These are phyloP conservation scores for Achlya flavicornis DNA, from an alignment of 2,888 invertebrate species.

Conservation along the genomic window DNA sequence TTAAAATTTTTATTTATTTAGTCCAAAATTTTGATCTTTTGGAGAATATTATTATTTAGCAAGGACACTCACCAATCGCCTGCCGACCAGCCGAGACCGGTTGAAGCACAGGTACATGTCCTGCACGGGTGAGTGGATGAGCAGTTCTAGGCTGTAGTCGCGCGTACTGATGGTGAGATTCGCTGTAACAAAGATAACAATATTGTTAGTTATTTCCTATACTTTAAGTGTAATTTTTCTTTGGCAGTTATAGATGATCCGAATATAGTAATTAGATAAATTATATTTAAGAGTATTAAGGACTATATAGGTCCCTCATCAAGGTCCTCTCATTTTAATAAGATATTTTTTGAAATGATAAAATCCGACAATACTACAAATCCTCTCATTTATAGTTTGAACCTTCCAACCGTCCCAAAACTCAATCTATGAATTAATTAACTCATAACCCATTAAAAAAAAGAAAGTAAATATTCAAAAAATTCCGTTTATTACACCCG, in stretches of 20 bases:
- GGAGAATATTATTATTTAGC: background rate
- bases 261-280: too few relatives aligned
- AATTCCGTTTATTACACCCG: slow-evolving; percentile 55
- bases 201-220: slow-evolving; percentile 11
- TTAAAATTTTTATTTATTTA: too few relatives aligned
- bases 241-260: background rate
- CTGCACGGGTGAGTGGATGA: slow-evolving; percentile 88
- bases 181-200: slow-evolving; percentile 81
- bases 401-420: slow-evolving; percentile 8
- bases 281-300: too few relatives aligned
- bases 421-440: slow-evolving; percentile 57
- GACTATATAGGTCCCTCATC: too few relatives aligned
- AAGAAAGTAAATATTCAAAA: slow-evolving; percentile 64
- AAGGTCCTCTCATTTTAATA: background rate
- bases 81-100: slow-evolving; percentile 88
- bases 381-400: too few relatives aligned
- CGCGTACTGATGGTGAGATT: slow-evolving; percentile 87
- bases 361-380: background rate
- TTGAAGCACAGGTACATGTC: slow-evolving; percentile 91
- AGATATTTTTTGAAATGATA: background rate
- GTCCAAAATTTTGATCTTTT: too few relatives aligned
- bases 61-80: slow-evolving; percentile 81
- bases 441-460: slow-evolving; percentile 59
- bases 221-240: background rate
- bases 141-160: slow-evolving; percentile 84